These are phyloP conservation scores for Zelostemma sp. DNA, from an alignment of 1,140 invertebrate species.

Conservation along the genomic window DNA sequence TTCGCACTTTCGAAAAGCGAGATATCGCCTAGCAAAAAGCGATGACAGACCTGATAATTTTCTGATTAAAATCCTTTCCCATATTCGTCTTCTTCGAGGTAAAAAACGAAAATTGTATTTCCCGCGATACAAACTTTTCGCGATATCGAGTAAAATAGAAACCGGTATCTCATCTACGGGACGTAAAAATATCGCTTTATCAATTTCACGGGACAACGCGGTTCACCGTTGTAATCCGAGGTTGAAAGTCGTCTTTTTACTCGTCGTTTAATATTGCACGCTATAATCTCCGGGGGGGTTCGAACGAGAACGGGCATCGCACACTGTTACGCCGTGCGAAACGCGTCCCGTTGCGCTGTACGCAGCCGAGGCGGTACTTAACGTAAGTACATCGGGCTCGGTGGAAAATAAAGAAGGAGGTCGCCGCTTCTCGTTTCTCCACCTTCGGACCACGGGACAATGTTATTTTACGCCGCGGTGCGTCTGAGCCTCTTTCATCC, in stretches of 20 bases:
- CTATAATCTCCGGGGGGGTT: slow-evolving; percentile 57
- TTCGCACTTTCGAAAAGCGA: too few relatives aligned
- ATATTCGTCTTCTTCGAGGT: neutral
- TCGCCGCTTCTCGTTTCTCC: slow-evolving; percentile 44
- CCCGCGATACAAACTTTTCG: slow-evolving; percentile 31
- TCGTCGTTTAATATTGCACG: slow-evolving; percentile 65
- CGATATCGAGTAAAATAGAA: slow-evolving; percentile 42
- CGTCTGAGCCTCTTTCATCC: slow-evolving; percentile 70
- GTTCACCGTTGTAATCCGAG: slow-evolving; percentile 57
- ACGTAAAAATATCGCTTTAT: slow-evolving; percentile 58
- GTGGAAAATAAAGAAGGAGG: slow-evolving; percentile 61
- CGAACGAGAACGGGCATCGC: slow-evolving; percentile 26
- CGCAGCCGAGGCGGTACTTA: slow-evolving; percentile 51
- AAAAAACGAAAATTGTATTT: slow-evolving; percentile 16
- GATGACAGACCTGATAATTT: too few relatives aligned
- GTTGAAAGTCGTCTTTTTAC: slow-evolving; percentile 65
- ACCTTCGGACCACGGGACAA: slow-evolving; percentile 62
- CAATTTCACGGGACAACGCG: slow-evolving; percentile 68
- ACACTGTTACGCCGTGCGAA: slow-evolving; percentile 45
- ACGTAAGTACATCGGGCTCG: slow-evolving; percentile 58
- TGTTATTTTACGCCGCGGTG: slow-evolving; percentile 70
- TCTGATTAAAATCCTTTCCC: too few relatives aligned
- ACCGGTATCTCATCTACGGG: slow-evolving; percentile 45
- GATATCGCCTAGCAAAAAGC: too few relatives aligned
- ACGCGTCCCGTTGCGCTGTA: slow-evolving; percentile 25